These are phyloP conservation scores for Lichenostomus cassidix DNA, from an alignment of 2,113 vertebrate species.

Conservation along the genomic window DNA sequence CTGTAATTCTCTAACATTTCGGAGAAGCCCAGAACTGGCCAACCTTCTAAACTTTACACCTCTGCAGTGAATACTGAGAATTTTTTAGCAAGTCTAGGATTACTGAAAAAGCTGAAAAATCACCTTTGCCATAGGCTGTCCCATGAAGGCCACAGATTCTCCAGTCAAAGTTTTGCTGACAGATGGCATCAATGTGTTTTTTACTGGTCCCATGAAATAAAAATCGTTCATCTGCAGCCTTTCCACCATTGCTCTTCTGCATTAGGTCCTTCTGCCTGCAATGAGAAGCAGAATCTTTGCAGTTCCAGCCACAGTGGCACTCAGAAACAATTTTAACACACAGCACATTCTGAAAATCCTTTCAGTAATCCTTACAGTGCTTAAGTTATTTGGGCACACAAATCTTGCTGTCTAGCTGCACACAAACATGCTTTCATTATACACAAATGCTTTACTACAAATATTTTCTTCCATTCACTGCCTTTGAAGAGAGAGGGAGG, in stretches of 20 bases:
- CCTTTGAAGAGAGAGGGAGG: background rate
- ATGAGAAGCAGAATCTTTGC: background rate
- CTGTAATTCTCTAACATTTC: background rate
- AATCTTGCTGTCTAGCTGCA: background rate
- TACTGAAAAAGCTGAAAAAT: background rate
- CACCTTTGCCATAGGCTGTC: slow-evolving; percentile 74
- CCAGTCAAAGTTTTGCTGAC: slow-evolving; percentile 79
- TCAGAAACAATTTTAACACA: background rate
- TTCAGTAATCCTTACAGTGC: background rate
- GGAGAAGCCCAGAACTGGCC: background rate
- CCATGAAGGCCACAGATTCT: slow-evolving; percentile 74
- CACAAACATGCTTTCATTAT: background rate
- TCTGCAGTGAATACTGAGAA: background rate
- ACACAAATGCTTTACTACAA: background rate
- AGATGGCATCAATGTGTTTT: slow-evolving; percentile 69
- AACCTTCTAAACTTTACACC: background rate
- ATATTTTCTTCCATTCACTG: background rate
- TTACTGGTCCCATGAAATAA: slow-evolving; percentile 75
- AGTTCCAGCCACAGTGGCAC: background rate
- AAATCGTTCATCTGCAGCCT: slow-evolving; percentile 50
- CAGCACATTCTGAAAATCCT: background rate
- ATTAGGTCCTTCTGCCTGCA: slow-evolving; percentile 76
- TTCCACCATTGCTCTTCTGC: slow-evolving; percentile 65
- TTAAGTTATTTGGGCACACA: background rate
- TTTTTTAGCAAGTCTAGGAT: background rate